Evolutionary conservation across 2,113 vertebrate genomes (phyloP), one percentile per base, ranked within the genome.

Genomic region (Romanogobio albipinnatus): DNA sequence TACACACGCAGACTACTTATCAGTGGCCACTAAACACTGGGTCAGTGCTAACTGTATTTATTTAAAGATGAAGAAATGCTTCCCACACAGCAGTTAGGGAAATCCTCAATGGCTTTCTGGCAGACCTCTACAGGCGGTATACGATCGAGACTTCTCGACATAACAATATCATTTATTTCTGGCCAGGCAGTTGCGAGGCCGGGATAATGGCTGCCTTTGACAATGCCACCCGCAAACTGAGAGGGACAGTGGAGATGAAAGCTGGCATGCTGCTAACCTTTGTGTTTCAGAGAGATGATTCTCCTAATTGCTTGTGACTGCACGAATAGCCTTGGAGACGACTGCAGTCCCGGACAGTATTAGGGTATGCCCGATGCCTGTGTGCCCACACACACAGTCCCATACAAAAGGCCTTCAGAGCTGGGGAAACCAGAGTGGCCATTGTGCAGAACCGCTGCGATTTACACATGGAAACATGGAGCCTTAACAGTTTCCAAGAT

Each of bases 21-120:
- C 95, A 93, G 92, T 90, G 90, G 90, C 91, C 89, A 91, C 90
- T 92, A 93, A 94, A 91, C 89, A 87, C 92, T 90, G 92, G 95
- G 95, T 95, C 95, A 95, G 90, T 91, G 92, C 94, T 96, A 95
- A 96, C 95, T 95, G 93, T 96, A 96, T 97, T 97, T 96, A 95
- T 95, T 96, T 96, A 96, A 96, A 95, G 92, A 94, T 94, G 88
- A 94, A 95, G 94, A 95, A 96, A 79, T 96, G 94, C 94, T 96
- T 96, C 94, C 94, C 93, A 81, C 93, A 91, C 47, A 39, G 92
- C 95, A 95, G 94, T 96, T 96, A 96, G 94, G 95, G 86, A 96
- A 97, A 95, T 96, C 95, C 89, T 94, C 95, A 95, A 95, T 96
- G 93, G 91, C 86, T 81, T 91, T 86, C 94, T 93, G 93, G 92